phyloP scores from a whole-genome alignment of 2,113 vertebrate species.

The Macroglossus sobrinus region DNA sequence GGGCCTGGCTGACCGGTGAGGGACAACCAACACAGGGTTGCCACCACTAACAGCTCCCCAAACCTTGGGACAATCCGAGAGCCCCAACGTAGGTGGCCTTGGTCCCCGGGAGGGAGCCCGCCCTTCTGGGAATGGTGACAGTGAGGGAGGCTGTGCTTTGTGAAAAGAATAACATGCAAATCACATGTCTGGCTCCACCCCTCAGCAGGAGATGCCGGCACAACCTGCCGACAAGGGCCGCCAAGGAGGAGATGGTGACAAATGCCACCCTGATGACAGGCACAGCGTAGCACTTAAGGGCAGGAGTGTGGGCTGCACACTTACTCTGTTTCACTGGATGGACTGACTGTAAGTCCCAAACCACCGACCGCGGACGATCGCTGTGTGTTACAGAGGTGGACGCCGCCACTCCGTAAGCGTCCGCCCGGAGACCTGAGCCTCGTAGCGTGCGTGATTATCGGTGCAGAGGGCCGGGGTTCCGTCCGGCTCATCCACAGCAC shows the following conservation, averaged over 20 bases:
- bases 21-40: accelerated
- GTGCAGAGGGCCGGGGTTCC: accelerated
- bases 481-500: background rate
- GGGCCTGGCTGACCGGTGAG: background rate
- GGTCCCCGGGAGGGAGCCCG: background rate
- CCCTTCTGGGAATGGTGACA: background rate
- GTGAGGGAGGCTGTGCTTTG: background rate
- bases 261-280: background rate
- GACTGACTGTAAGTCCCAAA: accelerated
- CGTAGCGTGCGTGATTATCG: accelerated
- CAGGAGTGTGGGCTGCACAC: background rate
- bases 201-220: background rate
- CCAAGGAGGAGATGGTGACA: background rate
- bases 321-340: background rate
- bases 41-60: background rate
- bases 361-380: accelerated
- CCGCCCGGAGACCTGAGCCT: background rate
- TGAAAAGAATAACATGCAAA: background rate
- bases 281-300: accelerated
- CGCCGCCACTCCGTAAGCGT: background rate
- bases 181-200: background rate
- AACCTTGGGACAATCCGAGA: background rate
- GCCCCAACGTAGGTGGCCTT: background rate
- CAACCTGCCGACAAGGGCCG: background rate
- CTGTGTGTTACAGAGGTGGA: background rate